Percentiles rank a stretch among this genome's conserved stretches.
Conservation (phyloP, 1,140 invertebrate genomes). For the Drosophila mojavensis region DNA sequence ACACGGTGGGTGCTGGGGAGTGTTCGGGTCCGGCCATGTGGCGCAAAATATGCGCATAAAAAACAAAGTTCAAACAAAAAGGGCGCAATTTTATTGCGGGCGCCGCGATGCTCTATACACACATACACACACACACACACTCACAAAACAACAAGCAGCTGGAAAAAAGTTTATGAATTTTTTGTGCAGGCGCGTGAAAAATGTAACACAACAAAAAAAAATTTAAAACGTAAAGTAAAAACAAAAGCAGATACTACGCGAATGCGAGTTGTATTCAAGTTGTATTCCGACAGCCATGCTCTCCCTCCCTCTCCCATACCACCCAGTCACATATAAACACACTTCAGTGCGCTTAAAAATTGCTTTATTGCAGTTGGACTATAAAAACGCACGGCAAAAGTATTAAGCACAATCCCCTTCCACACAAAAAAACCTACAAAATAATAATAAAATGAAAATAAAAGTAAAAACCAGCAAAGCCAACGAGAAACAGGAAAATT, state of each 20-base stretch:
- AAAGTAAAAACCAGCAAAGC: constrained; percentile 53
- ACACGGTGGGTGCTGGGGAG: constrained; percentile 2
- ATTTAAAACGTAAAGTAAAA: constrained; percentile 16
- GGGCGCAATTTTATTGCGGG: constrained; percentile 75
- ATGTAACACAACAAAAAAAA: constrained; percentile 62
- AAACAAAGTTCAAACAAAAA: constrained; percentile 71
- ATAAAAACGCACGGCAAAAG: constrained; percentile 78
- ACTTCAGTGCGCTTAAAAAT: constrained; percentile 82
- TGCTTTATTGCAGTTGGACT: constrained; percentile 81
- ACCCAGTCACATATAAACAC: constrained; percentile 80
- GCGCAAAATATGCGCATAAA: constrained; percentile 81
- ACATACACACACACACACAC: constrained; percentile 25
- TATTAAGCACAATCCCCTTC: constrained; percentile 29
- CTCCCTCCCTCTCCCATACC: constrained; percentile 10
- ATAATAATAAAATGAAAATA: constrained; percentile 15
- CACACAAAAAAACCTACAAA: neutral
- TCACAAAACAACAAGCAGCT: constrained; percentile 43
- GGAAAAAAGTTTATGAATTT: constrained; percentile 80
- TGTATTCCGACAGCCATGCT: constrained; percentile 19
- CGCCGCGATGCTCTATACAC: constrained; percentile 30
- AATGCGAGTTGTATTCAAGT: constrained; percentile 41
- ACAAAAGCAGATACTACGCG: constrained; percentile 50
- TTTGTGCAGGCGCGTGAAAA: constrained; percentile 81
- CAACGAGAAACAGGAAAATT: constrained; percentile 75
- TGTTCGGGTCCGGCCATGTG: constrained; percentile 63